Conservation (phyloP, 1,140 invertebrate genomes). For the Ceratosolen fusciceps region DNA sequence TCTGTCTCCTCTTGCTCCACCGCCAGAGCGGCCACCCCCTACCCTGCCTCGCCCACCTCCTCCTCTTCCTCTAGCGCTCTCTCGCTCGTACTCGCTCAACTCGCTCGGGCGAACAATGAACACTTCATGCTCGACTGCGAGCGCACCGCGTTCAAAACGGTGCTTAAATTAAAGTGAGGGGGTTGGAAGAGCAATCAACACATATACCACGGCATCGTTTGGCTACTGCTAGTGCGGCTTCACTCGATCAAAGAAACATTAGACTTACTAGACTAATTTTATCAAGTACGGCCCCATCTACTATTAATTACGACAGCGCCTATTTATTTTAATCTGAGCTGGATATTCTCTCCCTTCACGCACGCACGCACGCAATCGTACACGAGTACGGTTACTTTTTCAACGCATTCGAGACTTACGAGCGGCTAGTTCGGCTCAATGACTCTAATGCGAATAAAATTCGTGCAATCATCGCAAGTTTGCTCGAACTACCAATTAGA, state of each 20-base stretch:
- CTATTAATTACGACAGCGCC: neutral
- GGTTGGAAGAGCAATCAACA: conserved; percentile 49
- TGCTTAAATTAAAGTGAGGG: conserved; percentile 47
- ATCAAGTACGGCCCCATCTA: neutral
- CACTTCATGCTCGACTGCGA: conserved; percentile 46
- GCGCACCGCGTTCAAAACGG: conserved; percentile 42
- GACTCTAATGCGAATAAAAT: too few relatives aligned
- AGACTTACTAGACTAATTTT: neutral
- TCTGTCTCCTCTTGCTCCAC: conserved; percentile 40
- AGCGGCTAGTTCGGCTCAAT: neutral
- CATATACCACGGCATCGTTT: conserved; percentile 1
- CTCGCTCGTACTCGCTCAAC: neutral
- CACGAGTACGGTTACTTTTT: neutral
- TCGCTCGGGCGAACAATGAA: conserved; percentile 37
- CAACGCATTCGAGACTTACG: neutral
- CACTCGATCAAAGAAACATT: conserved; percentile 14
- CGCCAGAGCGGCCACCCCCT: neutral
- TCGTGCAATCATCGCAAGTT: neutral
- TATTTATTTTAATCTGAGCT: neutral
- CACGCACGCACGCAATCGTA: neutral
- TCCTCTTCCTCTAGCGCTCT: conserved; percentile 11
- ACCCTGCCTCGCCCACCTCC: neutral
- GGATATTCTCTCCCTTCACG: too few relatives aligned
- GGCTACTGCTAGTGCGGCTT: neutral
- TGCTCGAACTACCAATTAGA: neutral